Evolutionary conservation across 2,888 invertebrate species (phyloP), one percentile per base, ranked within the genome.

Genomic region (Drosophila rubida): DNA sequence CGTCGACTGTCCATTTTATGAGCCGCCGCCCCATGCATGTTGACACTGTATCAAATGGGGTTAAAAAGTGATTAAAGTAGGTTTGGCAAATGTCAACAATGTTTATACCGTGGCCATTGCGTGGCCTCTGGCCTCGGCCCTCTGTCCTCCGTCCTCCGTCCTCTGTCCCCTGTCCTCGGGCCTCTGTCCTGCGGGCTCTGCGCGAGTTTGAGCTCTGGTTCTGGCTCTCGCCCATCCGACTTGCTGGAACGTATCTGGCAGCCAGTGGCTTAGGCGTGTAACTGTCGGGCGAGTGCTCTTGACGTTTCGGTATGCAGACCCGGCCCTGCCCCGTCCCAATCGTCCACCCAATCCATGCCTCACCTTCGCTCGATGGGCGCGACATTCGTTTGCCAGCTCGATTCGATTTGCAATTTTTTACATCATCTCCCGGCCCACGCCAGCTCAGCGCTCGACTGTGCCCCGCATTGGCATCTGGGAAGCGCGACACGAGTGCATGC

Each of bases 31-130:
- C 67, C 78, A 73, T 83, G 74, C 78, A 80, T 87, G 89, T 80
- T 82, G 89, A 89, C 86, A 89, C 85, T 88, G 87, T 89, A 90
- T 90, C 88, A 90, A 90, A 89, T 90, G 90, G 89, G 90, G 90
- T 90, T 90, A 90, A 90, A 90, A 90, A 88, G 90, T 89, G 89
- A 90, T 90, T 90, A 90, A 90, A 90, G 87, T 87, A 85, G 85
- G 78, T 89, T 87, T 84, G 90, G 86, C 88, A 79, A 87, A 87
- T 89, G 90, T 90, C 89, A 90, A 86, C 89, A 90, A 88, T 88
- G 87, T 85, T 87, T 73, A 87, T 81, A 76, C 82, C 81, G 70
- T 86, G 67, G 79, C 75, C 80, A 71, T 71, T 78, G 81, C 63
- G 50, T 37, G 45, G 57, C n/a, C n/a, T n/a, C n/a, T n/a, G n/a